Evolutionary conservation across 2,797 vertebrate species (phyloP).

Genomic region (Cirrhinus molitorella): DNA sequence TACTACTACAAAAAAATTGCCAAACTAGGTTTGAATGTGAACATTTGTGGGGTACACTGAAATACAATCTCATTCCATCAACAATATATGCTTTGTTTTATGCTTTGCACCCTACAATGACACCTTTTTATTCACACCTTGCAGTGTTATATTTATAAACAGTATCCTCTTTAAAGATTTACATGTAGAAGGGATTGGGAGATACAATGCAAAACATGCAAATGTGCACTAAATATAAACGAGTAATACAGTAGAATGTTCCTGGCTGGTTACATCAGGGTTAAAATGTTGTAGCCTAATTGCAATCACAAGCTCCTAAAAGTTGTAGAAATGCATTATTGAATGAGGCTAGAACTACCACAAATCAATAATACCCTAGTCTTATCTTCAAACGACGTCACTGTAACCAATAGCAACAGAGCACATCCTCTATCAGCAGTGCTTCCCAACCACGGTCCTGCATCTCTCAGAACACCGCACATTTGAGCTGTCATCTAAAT

Average conservation of each 20-base stretch:
- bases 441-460: neutral
- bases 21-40: neutral
- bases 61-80: neutral
- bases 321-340: neutral
- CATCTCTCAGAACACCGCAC: neutral
- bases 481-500: neutral
- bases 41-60: neutral
- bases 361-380: conserved; percentile 12
- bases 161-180: neutral
- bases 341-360: neutral
- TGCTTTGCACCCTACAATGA: neutral
- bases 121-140: neutral
- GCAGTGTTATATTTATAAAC: neutral
- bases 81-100: neutral
- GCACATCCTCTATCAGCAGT: neutral
- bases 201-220: neutral
- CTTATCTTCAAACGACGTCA: neutral
- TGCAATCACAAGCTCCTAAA: neutral
- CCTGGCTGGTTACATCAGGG: neutral
- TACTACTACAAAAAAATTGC: neutral
- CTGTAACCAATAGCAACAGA: conserved; percentile 1
- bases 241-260: neutral
- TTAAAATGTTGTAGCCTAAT: neutral
- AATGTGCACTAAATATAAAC: neutral
- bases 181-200: neutral